Conservation (phyloP, 2,113 vertebrate species). For the Marcusenius ussheri region DNA sequence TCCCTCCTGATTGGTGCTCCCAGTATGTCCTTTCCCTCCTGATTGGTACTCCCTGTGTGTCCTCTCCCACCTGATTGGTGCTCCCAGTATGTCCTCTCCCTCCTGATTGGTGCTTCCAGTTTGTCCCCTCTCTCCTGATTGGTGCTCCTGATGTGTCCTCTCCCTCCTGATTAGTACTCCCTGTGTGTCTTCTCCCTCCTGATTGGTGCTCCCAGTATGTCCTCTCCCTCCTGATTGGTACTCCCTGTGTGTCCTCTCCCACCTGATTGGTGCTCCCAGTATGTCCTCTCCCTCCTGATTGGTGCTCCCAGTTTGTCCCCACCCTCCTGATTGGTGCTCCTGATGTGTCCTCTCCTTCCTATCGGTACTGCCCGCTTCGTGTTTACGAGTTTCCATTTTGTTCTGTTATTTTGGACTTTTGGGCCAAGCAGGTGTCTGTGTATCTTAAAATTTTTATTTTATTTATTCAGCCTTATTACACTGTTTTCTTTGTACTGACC, state of each 20-base stretch:
- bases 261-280: too few relatives aligned
- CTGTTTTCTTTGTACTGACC: background rate
- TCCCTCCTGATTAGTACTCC: background rate
- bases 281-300: background rate
- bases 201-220: too few relatives aligned
- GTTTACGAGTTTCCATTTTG: background rate
- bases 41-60: too few relatives aligned
- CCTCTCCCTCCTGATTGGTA: too few relatives aligned
- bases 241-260: too few relatives aligned
- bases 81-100: too few relatives aligned
- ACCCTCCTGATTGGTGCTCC: background rate
- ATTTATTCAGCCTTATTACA: background rate
- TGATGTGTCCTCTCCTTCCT: background rate
- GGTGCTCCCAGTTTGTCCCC: background rate
- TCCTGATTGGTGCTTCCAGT: background rate
- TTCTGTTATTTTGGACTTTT: background rate
- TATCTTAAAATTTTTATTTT: background rate
- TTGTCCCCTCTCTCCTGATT: background rate
- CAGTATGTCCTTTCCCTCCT: too few relatives aligned
- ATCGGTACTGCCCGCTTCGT: background rate
- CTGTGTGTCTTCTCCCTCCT: background rate
- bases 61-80: too few relatives aligned
- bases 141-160: too few relatives aligned
- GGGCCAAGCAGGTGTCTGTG: background rate
- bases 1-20: background rate